Evolutionary conservation across 2,888 invertebrate genomes (phyloP).

Genomic region (Scaeva pyrastri): DNA sequence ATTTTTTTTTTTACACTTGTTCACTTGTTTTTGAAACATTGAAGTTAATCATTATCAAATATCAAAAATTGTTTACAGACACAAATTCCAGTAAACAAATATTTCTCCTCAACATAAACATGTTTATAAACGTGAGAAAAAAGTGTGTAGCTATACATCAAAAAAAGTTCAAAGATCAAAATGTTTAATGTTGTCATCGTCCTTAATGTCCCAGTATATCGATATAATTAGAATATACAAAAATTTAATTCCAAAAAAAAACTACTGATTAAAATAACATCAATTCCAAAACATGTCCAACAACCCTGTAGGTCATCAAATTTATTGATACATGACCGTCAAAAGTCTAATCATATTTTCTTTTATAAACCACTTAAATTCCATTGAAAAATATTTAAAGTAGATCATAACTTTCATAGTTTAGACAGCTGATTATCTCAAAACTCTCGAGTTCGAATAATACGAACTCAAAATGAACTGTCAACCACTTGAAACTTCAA

Average conservation of each 20-base stretch:
- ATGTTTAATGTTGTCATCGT: no score
- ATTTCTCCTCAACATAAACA: no score
- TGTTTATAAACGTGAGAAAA: no score
- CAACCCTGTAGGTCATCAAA: not conserved
- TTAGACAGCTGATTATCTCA: not conserved
- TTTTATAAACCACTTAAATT: not conserved
- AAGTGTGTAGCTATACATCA: no score
- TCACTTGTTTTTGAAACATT: no score
- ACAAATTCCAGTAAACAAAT: no score
- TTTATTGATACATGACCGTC: conserved; percentile 1
- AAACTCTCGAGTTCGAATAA: not conserved
- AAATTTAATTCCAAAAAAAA: not conserved
- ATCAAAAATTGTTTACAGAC: no score
- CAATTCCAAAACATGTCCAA: not conserved
- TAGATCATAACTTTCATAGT: not conserved
- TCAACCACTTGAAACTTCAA: conserved; percentile 37
- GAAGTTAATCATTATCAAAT: no score
- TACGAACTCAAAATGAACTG: conserved; percentile 13
- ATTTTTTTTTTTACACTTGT: no score
- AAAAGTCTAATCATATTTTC: conserved; percentile 6
- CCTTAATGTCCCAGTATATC: no score
- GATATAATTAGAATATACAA: no score
- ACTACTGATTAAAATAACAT: not conserved
- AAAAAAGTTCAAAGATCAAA: no score
- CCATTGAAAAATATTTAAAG: not conserved